Conservation (phyloP, 2,113 vertebrate species). For the Anarhynchus alexandrinus region DNA sequence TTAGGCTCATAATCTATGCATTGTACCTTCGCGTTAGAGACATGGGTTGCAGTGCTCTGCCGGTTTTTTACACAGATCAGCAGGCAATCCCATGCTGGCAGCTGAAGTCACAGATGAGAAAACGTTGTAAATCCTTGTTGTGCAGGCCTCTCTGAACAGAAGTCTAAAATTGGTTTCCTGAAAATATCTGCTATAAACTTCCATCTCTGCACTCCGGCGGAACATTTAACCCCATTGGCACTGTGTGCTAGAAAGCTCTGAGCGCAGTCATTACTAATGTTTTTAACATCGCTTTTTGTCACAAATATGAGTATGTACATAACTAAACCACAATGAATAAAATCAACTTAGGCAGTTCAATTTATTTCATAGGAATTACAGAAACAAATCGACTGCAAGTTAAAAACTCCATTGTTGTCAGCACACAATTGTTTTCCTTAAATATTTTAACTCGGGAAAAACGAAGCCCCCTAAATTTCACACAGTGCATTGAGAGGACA, state of each 20-base stretch:
- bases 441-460: slow-evolving; percentile 24
- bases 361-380: slow-evolving; percentile 3
- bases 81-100: neutral
- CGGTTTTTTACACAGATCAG: neutral
- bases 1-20: neutral
- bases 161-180: neutral
- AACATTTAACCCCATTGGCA: neutral
- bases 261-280: neutral
- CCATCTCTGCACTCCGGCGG: neutral
- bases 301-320: slow-evolving; percentile 6
- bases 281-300: slow-evolving; percentile 15
- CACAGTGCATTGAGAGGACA: slow-evolving; percentile 2
- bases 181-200: slow-evolving; percentile 8
- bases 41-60: neutral
- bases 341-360: neutral
- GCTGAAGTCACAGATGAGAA: neutral
- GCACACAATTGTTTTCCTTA: slow-evolving; percentile 25
- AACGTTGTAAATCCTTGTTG: neutral
- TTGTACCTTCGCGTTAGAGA: neutral
- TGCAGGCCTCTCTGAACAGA: neutral
- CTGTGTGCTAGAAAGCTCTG: neutral
- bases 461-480: neutral
- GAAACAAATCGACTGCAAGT: slow-evolving; percentile 1
- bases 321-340: slow-evolving; percentile 41
- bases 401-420: slow-evolving; percentile 22